Percentiles rank a stretch among this genome's conserved stretches.
Evolutionary conservation across 1,140 invertebrate genomes (phyloP).

Genomic region (Bilobella aurantiaca): DNA sequence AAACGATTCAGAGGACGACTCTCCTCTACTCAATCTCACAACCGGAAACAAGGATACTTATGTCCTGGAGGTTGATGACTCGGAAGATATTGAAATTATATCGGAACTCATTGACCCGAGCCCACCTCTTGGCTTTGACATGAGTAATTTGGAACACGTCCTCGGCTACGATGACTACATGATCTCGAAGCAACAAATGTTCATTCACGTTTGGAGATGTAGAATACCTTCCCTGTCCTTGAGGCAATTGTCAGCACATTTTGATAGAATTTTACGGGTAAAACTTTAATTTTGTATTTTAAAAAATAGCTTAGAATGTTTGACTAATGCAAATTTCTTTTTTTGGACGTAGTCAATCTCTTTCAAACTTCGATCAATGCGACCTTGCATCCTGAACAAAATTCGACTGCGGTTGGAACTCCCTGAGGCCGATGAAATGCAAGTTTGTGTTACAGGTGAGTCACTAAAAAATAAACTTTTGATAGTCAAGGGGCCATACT

Average conservation of each 20-base stretch:
- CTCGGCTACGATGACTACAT: constrained; percentile 54
- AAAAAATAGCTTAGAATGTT: constrained; percentile 2
- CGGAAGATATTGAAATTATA: constrained; percentile 71
- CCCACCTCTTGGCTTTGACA: constrained; percentile 66
- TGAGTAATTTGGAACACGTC: constrained; percentile 71
- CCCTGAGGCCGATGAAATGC: constrained; percentile 80
- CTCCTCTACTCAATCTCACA: constrained; percentile 62
- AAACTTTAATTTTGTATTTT: constrained; percentile 6
- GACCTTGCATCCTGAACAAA: constrained; percentile 69
- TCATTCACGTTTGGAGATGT: constrained; percentile 68
- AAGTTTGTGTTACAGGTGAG: constrained; percentile 61
- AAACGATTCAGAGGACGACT: constrained; percentile 60
- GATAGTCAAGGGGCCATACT: not conserved
- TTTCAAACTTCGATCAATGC: constrained; percentile 71
- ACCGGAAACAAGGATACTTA: constrained; percentile 72
- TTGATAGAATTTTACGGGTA: constrained; percentile 55
- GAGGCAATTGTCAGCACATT: constrained; percentile 47
- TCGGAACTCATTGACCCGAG: constrained; percentile 63
- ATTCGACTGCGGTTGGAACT: constrained; percentile 66
- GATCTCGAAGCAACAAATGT: constrained; percentile 65
- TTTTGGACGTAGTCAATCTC: constrained; percentile 57
- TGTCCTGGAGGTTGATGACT: constrained; percentile 75
- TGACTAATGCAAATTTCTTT: constrained; percentile 7
- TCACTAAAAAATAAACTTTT: not conserved
- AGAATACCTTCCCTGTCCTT: constrained; percentile 48